phyloP scores from a whole-genome alignment of 1,140 invertebrate genomes.

The Neodiprion virginianus region DNA sequence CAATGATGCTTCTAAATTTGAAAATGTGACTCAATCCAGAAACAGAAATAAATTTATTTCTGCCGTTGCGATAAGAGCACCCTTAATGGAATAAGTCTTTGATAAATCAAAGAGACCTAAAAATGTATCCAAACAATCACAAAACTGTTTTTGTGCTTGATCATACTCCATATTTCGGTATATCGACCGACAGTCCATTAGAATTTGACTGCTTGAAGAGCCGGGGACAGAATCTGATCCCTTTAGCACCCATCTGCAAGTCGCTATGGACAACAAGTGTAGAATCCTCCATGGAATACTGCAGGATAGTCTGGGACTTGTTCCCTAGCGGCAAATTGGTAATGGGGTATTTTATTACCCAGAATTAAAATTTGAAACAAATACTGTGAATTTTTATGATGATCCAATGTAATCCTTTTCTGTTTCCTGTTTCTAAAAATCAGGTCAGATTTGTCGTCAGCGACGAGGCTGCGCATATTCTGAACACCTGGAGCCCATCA shows the following conservation, averaged over 20 bases:
- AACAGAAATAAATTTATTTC: too few relatives aligned
- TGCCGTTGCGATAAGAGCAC: too few relatives aligned
- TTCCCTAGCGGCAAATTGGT: constrained; percentile 89
- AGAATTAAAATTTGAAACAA: neutral
- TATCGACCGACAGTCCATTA: constrained; percentile 84
- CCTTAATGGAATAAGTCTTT: too few relatives aligned
- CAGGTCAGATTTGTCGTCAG: constrained; percentile 85
- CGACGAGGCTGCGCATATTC: constrained; percentile 77
- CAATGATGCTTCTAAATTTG: too few relatives aligned
- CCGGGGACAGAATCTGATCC: constrained; percentile 73
- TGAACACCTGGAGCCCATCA: constrained; percentile 80
- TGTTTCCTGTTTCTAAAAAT: constrained; percentile 45
- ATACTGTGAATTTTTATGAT: neutral
- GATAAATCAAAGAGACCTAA: too few relatives aligned
- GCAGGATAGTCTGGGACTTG: constrained; percentile 95
- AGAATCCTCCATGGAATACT: constrained; percentile 94
- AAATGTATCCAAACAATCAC: constrained; percentile 76
- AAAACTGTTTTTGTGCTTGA: constrained; percentile 96
- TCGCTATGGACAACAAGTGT: constrained; percentile 94
- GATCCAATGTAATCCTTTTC: constrained; percentile 9
- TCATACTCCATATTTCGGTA: constrained; percentile 87
- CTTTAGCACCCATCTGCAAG: constrained; percentile 82
- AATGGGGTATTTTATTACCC: constrained; percentile 35
- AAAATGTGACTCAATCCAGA: too few relatives aligned
- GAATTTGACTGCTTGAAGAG: constrained; percentile 88